These are phyloP conservation scores for Coenonympha glycerion DNA, from an alignment of 2,888 invertebrate genomes.

Conservation along the genomic window DNA sequence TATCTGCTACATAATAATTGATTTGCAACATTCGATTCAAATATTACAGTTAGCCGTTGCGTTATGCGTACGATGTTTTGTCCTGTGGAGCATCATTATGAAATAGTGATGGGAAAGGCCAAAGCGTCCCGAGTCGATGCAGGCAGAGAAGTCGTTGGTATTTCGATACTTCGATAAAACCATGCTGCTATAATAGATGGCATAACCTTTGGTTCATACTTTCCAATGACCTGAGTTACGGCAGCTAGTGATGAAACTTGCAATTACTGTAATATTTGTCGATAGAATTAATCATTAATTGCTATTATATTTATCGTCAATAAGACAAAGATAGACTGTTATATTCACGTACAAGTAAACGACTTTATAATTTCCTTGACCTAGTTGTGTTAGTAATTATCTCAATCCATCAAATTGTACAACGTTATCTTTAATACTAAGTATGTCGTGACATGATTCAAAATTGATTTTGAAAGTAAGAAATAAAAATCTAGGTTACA, in stretches of 20 bases:
- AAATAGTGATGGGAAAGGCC: conserved; percentile 8
- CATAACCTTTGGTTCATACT: conserved; percentile 59
- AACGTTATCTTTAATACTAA: too few relatives aligned
- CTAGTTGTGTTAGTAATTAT: too few relatives aligned
- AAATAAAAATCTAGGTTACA: too few relatives aligned
- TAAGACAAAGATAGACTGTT: neutral
- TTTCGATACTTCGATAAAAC: conserved; percentile 8
- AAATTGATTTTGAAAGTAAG: too few relatives aligned
- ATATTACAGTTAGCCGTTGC: neutral
- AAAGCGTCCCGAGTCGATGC: neutral
- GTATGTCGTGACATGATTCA: too few relatives aligned
- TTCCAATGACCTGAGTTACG: conserved; percentile 52
- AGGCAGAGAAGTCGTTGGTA: conserved; percentile 11
- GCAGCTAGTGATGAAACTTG: conserved; percentile 36
- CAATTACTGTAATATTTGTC: neutral
- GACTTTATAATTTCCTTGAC: neutral
- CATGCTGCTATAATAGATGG: conserved; percentile 26
- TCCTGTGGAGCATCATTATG: neutral
- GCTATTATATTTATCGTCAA: neutral
- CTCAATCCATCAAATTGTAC: too few relatives aligned
- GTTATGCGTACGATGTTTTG: too few relatives aligned
- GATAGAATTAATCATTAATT: neutral
- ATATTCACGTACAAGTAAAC: too few relatives aligned
- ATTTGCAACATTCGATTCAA: too few relatives aligned
- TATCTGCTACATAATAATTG: too few relatives aligned